Base-by-base conservation (phyloP, 2,113 vertebrate genomes). In the Carassius carassius region DNA sequence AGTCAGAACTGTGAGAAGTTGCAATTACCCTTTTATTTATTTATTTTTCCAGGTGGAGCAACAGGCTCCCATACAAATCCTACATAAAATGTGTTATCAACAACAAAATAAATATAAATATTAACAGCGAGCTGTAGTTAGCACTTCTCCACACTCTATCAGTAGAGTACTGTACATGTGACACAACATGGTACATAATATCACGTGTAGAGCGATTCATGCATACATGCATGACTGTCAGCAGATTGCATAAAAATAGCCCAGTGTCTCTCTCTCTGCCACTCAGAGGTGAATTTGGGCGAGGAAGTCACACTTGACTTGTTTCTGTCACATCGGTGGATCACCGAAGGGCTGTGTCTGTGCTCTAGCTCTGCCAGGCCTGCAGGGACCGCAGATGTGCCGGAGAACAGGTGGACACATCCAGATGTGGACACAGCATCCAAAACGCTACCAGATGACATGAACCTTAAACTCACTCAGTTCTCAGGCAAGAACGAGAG, bases 281-380 rank as follows among this genome's bases (percentile, higher is more conserved):
- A 29, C 41, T 69, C 78, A 81, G 62, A 69, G 44, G 60, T 49
- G 78, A 23, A 17, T 69, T 35, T 69, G 78, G 14, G 44, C 17
- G 17, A 81, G 23, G n/a, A 81, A 32, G 63, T 49, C 63, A 69
- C 78, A 69, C 62, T 69, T 69, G 44, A 51, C 60, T 69, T 65
- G 60, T 47, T 67, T 67, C 44, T 4, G 62, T 32, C 56, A 67
- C 62, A 81, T 32, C 8, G 10, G 4, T 11, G n/a, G 78, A 44
- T 21, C 41, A 80, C 62, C 37, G 9, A 47, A 35, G 16, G 78
- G 56, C 19, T 60, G 56, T 4, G 56, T 62, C 56, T 65, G 78
- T 14, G 17, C 23, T 19, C 23, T 4, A 44, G 16, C 35, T 25
- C 78, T 29, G 78, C 60, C 37, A 80, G 78, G 21, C 76, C 76